phyloP scores from a whole-genome alignment of 2,888 invertebrate species.

The Exephanes ischioxanthus region DNA sequence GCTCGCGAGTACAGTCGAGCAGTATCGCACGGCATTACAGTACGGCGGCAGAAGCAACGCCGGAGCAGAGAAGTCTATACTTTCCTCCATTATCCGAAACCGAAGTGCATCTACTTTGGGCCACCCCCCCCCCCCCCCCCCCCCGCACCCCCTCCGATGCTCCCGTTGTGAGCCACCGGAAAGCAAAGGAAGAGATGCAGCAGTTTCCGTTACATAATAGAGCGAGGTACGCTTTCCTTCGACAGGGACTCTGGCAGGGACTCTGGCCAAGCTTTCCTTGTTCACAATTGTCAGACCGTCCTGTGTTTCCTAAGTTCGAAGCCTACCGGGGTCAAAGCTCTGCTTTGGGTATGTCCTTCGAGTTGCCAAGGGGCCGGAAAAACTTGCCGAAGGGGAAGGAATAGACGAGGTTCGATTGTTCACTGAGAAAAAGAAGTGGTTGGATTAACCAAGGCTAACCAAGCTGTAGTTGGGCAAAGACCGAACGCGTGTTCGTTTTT shows the following conservation, averaged over 20 bases:
- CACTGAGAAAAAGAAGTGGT: no score
- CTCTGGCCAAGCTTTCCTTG: not conserved
- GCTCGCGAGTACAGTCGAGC: constrained; percentile 38
- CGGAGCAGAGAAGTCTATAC: constrained; percentile 48
- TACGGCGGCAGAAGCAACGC: constrained; percentile 34
- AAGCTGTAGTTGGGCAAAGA: no score
- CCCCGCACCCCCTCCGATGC: constrained; percentile 19
- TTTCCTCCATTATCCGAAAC: constrained; percentile 61
- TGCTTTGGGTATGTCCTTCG: not conserved
- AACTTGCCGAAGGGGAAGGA: not conserved
- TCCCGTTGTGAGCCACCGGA: constrained; percentile 24
- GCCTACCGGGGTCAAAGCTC: not conserved
- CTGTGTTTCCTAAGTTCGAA: not conserved
- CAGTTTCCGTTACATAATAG: constrained; percentile 52
- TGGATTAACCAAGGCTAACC: no score
- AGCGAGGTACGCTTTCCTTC: constrained; percentile 23
- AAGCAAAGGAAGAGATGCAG: constrained; percentile 16
- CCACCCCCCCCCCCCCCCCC: constrained; percentile 25
- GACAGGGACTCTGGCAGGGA: not conserved
- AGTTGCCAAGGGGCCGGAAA: not conserved
- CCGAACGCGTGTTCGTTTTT: no score
- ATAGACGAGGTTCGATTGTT: not conserved
- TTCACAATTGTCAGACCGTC: not conserved
- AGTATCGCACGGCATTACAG: constrained; percentile 13
- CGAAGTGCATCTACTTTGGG: constrained; percentile 64